These are phyloP conservation scores for Lucilia sericata DNA, from an alignment of 1,140 invertebrate species.

Conservation along the genomic window DNA sequence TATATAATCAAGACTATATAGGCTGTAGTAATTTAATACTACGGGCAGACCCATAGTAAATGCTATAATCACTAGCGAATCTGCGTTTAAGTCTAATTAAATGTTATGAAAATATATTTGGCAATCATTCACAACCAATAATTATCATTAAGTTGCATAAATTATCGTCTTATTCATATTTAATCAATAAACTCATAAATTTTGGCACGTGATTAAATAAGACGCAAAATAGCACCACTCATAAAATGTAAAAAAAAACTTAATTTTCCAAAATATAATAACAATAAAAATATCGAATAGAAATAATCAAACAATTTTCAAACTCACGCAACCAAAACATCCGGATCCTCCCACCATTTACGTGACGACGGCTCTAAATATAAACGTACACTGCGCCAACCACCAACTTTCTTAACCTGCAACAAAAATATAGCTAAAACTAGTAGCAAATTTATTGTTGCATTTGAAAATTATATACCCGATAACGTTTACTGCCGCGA, in stretches of 20 bases:
- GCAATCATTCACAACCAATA: background rate
- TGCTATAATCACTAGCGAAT: too few relatives aligned
- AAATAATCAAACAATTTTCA: conserved; percentile 37
- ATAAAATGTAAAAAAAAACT: conserved; percentile 31
- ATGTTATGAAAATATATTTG: background rate
- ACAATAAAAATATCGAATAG: background rate
- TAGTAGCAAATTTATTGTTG: background rate
- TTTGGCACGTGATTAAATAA: background rate
- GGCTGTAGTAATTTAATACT: too few relatives aligned
- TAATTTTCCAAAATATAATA: conserved; percentile 30
- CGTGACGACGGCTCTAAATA: conserved; percentile 59
- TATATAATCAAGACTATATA: too few relatives aligned
- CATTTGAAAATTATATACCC: background rate
- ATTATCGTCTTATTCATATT: background rate
- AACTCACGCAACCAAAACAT: conserved; percentile 66
- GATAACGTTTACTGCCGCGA: conserved; percentile 10
- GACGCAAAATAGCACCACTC: background rate
- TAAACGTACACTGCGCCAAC: conserved; percentile 62
- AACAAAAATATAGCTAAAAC: background rate
- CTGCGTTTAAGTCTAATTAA: too few relatives aligned
- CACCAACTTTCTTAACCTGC: conserved; percentile 50
- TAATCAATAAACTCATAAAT: conserved; percentile 7
- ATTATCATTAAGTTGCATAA: background rate
- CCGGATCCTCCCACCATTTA: conserved; percentile 66
- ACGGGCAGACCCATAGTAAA: too few relatives aligned